Conservation (phyloP, 2,888 invertebrate genomes). For the Dryobota labecula region DNA sequence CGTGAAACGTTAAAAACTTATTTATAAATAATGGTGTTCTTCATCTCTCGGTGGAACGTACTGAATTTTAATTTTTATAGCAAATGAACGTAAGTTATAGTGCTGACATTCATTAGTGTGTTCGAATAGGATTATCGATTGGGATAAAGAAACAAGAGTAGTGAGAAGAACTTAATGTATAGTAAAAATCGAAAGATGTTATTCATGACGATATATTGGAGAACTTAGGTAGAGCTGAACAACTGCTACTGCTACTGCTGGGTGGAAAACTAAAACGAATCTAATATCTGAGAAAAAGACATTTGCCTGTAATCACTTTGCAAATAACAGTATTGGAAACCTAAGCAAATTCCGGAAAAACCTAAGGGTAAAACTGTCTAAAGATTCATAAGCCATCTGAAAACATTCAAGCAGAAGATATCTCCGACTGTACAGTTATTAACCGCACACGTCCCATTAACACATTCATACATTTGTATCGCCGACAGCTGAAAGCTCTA, state of each 20-base stretch:
- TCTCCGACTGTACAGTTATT: slow-evolving; percentile 20
- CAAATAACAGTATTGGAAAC: neutral
- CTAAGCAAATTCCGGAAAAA: slow-evolving; percentile 7
- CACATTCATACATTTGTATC: slow-evolving; percentile 53
- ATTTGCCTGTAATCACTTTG: neutral
- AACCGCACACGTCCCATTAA: slow-evolving; percentile 47
- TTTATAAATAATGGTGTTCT: slow-evolving; percentile 58
- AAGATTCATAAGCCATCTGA: slow-evolving; percentile 22
- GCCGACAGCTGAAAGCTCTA: slow-evolving; percentile 53
- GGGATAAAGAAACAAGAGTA: slow-evolving; percentile 2
- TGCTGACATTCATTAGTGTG: slow-evolving; percentile 34
- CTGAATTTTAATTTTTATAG: slow-evolving; percentile 58
- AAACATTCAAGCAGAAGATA: slow-evolving; percentile 36
- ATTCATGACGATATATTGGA: slow-evolving; percentile 6
- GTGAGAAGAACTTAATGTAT: slow-evolving; percentile 3
- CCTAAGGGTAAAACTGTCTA: neutral
- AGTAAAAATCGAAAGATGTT: neutral
- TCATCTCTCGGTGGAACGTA: slow-evolving; percentile 18
- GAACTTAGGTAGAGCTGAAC: no score
- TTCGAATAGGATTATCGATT: slow-evolving; percentile 31
- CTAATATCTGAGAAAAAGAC: neutral
- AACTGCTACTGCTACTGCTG: neutral
- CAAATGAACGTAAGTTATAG: slow-evolving; percentile 57
- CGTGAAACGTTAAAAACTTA: slow-evolving; percentile 60
- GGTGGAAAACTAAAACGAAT: neutral